Evolutionary conservation across 2,888 invertebrate species (phyloP).

Genomic region (Stenoptilia bipunctidactyla): DNA sequence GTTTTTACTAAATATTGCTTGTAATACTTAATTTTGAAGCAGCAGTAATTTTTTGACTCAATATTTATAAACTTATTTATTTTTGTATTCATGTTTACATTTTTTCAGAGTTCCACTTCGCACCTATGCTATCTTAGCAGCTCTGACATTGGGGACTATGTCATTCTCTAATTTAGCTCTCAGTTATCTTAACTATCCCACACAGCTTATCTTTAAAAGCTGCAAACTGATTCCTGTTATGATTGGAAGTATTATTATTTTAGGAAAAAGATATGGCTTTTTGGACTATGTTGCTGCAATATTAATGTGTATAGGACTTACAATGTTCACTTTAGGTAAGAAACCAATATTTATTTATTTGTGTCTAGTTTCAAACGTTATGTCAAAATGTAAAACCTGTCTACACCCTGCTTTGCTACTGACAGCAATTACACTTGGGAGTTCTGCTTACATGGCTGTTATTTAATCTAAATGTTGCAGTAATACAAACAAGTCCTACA

Average conservation of each 20-base stretch:
- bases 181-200: conserved; percentile 96
- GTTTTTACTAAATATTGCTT: too few relatives aligned
- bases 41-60: too few relatives aligned
- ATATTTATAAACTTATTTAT: too few relatives aligned
- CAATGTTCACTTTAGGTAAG: conserved; percentile 90
- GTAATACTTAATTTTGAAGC: too few relatives aligned
- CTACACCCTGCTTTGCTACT: too few relatives aligned
- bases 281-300: conserved; percentile 88
- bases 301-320: conserved; percentile 90
- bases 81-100: conserved; percentile 15
- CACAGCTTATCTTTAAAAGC: conserved; percentile 97
- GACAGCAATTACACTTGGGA: too few relatives aligned
- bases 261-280: conserved; percentile 87
- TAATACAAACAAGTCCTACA: too few relatives aligned
- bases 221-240: conserved; percentile 97
- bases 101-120: conserved; percentile 83
- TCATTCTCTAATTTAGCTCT: conserved; percentile 94
- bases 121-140: conserved; percentile 85
- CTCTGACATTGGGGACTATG: conserved; percentile 94
- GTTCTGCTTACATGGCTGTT: too few relatives aligned
- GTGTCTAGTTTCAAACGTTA: too few relatives aligned
- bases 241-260: conserved; percentile 92
- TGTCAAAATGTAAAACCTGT: too few relatives aligned
- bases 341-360: too few relatives aligned
- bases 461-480: too few relatives aligned